Evolutionary conservation across 1,140 invertebrate genomes (phyloP).

Genomic region (Drosophila pruinosa): DNA sequence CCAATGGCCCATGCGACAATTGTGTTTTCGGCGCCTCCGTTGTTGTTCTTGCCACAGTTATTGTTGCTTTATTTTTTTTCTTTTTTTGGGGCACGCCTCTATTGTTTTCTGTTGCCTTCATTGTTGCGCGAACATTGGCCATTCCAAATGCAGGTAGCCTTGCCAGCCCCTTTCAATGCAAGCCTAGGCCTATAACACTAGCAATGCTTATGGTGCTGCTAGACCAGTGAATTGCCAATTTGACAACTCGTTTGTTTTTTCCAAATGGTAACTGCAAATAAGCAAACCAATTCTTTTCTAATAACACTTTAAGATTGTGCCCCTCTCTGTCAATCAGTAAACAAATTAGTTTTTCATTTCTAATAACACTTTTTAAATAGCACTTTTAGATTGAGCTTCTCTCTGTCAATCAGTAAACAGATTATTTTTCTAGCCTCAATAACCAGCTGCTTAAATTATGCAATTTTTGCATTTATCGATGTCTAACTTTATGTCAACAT

Average conservation of each 20-base stretch:
- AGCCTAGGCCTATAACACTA: neutral
- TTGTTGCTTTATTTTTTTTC: slow-evolving; percentile 5
- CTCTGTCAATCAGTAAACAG: no score
- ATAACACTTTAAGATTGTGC: no score
- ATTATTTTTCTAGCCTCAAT: no score
- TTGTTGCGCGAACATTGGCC: slow-evolving; percentile 66
- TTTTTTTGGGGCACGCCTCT: slow-evolving; percentile 60
- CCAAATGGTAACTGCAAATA: no score
- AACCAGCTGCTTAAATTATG: no score
- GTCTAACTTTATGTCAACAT: no score
- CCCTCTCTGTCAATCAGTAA: no score
- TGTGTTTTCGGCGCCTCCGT: slow-evolving; percentile 27
- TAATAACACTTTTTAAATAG: no score
- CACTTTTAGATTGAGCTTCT: no score
- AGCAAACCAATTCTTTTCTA: no score
- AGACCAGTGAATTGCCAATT: neutral
- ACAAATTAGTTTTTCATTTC: no score
- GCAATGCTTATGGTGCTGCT: neutral
- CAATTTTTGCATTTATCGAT: no score
- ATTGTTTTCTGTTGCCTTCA: slow-evolving; percentile 62
- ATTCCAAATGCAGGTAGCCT: slow-evolving; percentile 76
- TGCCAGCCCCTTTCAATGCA: slow-evolving; percentile 29
- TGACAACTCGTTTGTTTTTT: slow-evolving; percentile 6
- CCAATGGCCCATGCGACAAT: slow-evolving; percentile 44
- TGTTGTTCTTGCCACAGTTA: neutral